Conservation (phyloP, 1,140 invertebrate genomes). For the Rhyzopertha dominica region DNA sequence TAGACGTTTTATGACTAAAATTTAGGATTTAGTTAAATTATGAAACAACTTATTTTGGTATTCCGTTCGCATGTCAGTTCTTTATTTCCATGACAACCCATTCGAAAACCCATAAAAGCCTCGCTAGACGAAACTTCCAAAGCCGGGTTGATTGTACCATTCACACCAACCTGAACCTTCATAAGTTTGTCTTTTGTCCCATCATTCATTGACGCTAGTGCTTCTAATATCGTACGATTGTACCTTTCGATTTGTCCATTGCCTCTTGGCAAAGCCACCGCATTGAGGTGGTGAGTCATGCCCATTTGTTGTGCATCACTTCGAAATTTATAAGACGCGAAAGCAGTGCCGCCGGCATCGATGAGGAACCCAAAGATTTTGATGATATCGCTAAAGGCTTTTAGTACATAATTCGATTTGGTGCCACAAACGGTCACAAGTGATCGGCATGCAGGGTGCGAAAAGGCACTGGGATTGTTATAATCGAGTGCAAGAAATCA, state of each 20-base stretch:
- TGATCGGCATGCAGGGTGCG: too few species aligned
- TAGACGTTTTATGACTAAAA: conserved; percentile 1
- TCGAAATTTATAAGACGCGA: too few species aligned
- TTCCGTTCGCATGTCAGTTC: conserved; percentile 10
- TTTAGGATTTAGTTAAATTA: neutral
- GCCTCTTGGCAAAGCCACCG: neutral
- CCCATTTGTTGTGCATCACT: too few species aligned
- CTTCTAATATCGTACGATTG: neutral
- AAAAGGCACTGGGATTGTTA: too few species aligned
- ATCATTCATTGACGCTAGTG: neutral
- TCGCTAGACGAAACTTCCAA: neutral
- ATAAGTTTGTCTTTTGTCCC: neutral
- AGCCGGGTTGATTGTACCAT: neutral
- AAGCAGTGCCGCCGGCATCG: too few species aligned
- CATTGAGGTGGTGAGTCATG: neutral
- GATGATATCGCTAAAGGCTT: too few species aligned
- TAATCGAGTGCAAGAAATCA: too few species aligned
- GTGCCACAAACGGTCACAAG: too few species aligned
- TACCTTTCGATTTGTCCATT: conserved; percentile 1
- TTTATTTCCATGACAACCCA: neutral
- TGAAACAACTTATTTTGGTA: conserved; percentile 6
- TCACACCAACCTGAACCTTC: neutral
- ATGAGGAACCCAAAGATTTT: too few species aligned
- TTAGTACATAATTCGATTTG: too few species aligned
- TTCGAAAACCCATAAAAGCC: neutral